Conservation (phyloP, 2,888 invertebrate genomes). For the Drosophila paramelanica region DNA sequence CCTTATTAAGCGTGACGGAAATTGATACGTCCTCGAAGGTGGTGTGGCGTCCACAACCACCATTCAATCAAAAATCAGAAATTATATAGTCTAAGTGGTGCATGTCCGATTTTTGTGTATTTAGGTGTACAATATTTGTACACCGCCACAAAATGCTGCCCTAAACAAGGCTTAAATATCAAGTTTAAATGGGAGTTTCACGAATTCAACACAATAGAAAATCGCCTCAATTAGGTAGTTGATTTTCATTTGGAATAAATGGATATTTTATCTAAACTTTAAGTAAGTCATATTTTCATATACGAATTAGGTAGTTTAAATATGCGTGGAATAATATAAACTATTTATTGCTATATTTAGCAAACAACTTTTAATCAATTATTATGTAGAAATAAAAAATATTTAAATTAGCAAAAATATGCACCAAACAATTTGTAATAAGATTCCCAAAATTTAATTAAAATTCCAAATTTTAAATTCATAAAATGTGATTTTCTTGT, state of each 20-base stretch:
- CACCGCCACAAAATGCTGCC: constrained; percentile 1
- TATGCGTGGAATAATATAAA: too few species aligned
- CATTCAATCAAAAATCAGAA: constrained; percentile 13
- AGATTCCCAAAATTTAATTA: too few species aligned
- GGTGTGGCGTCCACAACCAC: constrained; percentile 15
- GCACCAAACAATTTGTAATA: too few species aligned
- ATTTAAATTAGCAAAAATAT: too few species aligned
- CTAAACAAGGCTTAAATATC: constrained; percentile 7
- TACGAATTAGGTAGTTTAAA: too few species aligned
- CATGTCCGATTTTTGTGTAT: constrained; percentile 43
- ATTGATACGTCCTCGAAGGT: constrained; percentile 63
- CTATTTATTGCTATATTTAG: too few species aligned
- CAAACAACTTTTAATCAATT: too few species aligned
- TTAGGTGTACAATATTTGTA: constrained; percentile 54
- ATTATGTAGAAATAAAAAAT: too few species aligned
- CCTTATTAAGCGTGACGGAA: constrained; percentile 40
- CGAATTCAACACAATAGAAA: background rate
- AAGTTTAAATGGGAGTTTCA: constrained; percentile 14
- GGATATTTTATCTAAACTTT: too few species aligned
- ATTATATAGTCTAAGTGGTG: constrained; percentile 44
- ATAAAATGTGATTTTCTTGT: too few species aligned
- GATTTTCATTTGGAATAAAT: background rate
- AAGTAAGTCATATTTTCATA: too few species aligned
- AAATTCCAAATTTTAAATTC: too few species aligned
- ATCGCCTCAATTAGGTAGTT: background rate